phyloP scores from a whole-genome alignment of 1,140 invertebrate species.

The Ladona fulva region DNA sequence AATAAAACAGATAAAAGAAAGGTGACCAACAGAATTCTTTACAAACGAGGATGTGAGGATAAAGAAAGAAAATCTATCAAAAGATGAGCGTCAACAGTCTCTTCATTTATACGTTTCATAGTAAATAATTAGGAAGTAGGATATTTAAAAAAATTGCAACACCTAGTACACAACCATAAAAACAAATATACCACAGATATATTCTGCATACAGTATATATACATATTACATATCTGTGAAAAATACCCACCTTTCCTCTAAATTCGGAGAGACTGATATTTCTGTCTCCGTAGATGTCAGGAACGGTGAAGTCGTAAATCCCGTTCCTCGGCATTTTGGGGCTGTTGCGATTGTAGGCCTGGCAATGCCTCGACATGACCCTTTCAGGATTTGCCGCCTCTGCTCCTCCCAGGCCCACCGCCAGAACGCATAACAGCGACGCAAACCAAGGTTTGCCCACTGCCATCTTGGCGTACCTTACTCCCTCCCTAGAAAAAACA shows the following conservation, averaged over 20 bases:
- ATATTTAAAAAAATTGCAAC: too few species aligned
- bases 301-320: slow-evolving; percentile 25
- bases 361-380: background rate
- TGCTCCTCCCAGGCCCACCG: background rate
- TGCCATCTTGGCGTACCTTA: background rate
- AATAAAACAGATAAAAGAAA: too few species aligned
- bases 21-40: too few species aligned
- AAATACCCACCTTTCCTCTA: slow-evolving; percentile 26
- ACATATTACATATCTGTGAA: too few species aligned
- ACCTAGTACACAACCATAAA: too few species aligned
- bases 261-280: slow-evolving; percentile 26
- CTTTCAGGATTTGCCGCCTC: background rate
- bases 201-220: too few species aligned
- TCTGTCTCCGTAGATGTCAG: slow-evolving; percentile 24
- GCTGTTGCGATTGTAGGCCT: background rate
- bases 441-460: background rate
- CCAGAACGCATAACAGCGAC: background rate
- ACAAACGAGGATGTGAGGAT: too few species aligned
- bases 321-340: background rate
- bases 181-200: too few species aligned
- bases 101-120: too few species aligned
- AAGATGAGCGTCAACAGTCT: too few species aligned
- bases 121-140: too few species aligned
- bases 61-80: too few species aligned
- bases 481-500: background rate